Evolutionary conservation across 2,113 vertebrate genomes (phyloP), one percentile per base, ranked within the genome.

Genomic region (Platysteira castanea): DNA sequence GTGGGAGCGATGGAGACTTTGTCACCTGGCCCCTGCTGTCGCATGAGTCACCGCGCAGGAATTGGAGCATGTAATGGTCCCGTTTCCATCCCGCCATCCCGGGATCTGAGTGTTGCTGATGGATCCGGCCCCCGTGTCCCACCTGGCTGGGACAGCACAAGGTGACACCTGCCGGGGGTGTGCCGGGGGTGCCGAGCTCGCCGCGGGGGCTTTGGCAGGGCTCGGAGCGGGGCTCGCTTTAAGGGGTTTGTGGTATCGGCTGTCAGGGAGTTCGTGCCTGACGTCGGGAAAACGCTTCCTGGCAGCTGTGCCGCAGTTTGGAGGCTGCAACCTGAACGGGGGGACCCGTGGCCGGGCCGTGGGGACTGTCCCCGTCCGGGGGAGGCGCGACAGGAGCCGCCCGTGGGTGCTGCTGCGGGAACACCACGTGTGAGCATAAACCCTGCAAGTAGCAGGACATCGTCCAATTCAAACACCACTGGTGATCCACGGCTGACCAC

Each of bases 221-320:
- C 73, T 80, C 13, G 3, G 28, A 69, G 49, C 0, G 37, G 6
- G n/a, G 67, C 92, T 89, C 15, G 3, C 1, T 49, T 85, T 65
- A 41, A 24, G 39, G 91, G 63, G 30, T 24, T 64, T 69, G 78
- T 3, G 75, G 93, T 76, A 31, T 85, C 46, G 6, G 65, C 9
- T 96, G 74, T 91, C 81, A 42, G 59, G 83, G 27, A 82, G 80
- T 91, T 79, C 65, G 64, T 96, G 95, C 79, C 90, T 79, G 19
- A 64, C 9, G 1, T n/a, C 1, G 4, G 71, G 68, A 80, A 87
- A 94, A 84, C 0, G 56, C 68, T 95, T 96, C 92, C 90, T 74
- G 82, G 78, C 93, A 89, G 89, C 91, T 94, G 89, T 10, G 75
- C 84, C 0, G 39, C 63, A 77, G 39, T 63, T 74, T 13, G 74